Base-by-base conservation (phyloP, 2,797 vertebrate genomes). In the Natrix natrix region DNA sequence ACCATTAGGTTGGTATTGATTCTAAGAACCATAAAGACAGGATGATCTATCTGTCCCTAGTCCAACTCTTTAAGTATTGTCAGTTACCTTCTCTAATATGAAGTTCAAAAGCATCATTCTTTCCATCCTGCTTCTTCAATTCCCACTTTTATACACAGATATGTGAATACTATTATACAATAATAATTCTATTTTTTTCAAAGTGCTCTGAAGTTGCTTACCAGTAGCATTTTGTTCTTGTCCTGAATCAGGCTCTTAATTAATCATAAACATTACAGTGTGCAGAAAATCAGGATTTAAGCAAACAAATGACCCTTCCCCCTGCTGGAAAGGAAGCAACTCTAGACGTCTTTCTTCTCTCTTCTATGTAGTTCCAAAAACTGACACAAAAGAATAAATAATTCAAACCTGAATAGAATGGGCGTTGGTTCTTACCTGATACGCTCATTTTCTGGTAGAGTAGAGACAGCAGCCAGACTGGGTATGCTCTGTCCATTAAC, bases 351-450 rank as follows among this genome's bases (percentile, higher is more conserved):
- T 63, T 69, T 43, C 2, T 92, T 87, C 24, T 61, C 60, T 61
- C 60, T 26, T 61, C 24, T 63, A 63, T 4, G 66, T 66, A 56
- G 92, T 92, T 90, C 63, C 13, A 22, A 0, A 66, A 88, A 22
- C 8, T 0, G 91, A 5, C 61, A 63, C 28, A 63, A 69, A 16
- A 69, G 14, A 69, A 69, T 59, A 91, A 8, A 59, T 37, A n/a
- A 1, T 1, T 0, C 69, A 24, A 86, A 4, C n/a, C 2, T 94
- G 91, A 95, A 95, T 4, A 91, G 28, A 93, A 94, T 43, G 43
- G 43, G 43, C 43, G 43, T 43, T 43, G 43, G 43, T 43, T 43
- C 43, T 43, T 43, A 43, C 43, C 43, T 4, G 43, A 43, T 43
- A 43, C 4, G 43, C 43, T 43, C 43, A 43, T 43, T 43, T 43